Conservation (phyloP, 2,888 invertebrate species). For the Tetragonisca angustula region DNA sequence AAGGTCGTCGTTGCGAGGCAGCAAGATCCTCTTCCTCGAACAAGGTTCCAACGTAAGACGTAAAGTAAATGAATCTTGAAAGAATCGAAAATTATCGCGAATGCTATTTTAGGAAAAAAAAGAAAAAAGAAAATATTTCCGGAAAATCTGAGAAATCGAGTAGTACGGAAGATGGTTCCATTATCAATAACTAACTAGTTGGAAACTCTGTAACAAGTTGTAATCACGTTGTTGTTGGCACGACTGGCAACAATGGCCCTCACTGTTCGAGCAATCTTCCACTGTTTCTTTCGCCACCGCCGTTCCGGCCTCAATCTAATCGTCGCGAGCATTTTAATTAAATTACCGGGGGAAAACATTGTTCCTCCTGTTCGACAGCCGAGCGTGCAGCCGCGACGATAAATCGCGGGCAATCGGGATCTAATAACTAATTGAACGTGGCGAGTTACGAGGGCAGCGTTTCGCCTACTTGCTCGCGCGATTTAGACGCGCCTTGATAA, state of each 20-base stretch:
- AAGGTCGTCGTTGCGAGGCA: not conserved
- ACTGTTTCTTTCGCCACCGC: not conserved
- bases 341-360: constrained; percentile 47
- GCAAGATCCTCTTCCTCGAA: not conserved
- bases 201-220: not conserved
- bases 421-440: constrained; percentile 57
- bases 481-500: constrained; percentile 60
- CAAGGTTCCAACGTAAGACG: not conserved
- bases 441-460: constrained; percentile 31
- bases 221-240: not conserved
- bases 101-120: not conserved
- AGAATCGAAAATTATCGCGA: too few relatives aligned
- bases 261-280: constrained; percentile 15
- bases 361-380: constrained; percentile 21
- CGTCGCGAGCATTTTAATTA: constrained; percentile 44
- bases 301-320: constrained; percentile 38
- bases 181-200: too few relatives aligned
- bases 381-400: constrained; percentile 15
- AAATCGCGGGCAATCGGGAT: constrained; percentile 49
- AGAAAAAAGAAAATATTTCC: not conserved
- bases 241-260: constrained; percentile 14
- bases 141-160: not conserved
- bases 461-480: constrained; percentile 43
- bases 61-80: too few relatives aligned
- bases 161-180: too few relatives aligned